Evolutionary conservation across 2,797 vertebrate genomes (phyloP).

Genomic region (Anas capensis): DNA sequence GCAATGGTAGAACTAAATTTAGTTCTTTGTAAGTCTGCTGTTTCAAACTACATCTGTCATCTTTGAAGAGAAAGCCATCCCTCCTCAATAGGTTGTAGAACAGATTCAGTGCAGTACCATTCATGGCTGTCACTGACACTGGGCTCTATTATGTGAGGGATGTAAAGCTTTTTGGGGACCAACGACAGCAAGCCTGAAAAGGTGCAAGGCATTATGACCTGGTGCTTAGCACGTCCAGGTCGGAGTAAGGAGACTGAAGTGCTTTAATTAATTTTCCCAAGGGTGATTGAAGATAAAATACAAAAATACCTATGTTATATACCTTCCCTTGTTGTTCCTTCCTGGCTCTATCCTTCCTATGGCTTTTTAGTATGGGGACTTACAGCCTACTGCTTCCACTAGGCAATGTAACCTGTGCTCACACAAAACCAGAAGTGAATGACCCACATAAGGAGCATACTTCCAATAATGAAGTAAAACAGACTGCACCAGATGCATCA

Average conservation of each 20-base stretch:
- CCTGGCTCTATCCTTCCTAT: neutral
- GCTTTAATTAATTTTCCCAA: neutral
- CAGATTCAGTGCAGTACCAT: neutral
- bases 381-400: neutral
- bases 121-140: fast-evolving
- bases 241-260: neutral
- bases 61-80: neutral
- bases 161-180: neutral
- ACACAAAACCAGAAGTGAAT: neutral
- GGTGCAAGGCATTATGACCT: neutral
- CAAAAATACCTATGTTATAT: neutral
- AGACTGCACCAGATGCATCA: neutral
- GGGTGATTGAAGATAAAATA: neutral
- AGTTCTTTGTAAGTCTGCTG: neutral
- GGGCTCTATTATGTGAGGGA: neutral
- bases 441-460: neutral
- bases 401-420: neutral
- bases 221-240: neutral
- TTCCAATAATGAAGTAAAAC: neutral
- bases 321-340: neutral
- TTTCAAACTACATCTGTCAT: neutral
- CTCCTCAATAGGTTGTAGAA: neutral
- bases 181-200: neutral
- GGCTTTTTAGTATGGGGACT: neutral
- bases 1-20: neutral